Percentiles rank a stretch among this genome's conserved stretches.
phyloP scores from a whole-genome alignment of 2,113 vertebrate species.

The Charina bottae region DNA sequence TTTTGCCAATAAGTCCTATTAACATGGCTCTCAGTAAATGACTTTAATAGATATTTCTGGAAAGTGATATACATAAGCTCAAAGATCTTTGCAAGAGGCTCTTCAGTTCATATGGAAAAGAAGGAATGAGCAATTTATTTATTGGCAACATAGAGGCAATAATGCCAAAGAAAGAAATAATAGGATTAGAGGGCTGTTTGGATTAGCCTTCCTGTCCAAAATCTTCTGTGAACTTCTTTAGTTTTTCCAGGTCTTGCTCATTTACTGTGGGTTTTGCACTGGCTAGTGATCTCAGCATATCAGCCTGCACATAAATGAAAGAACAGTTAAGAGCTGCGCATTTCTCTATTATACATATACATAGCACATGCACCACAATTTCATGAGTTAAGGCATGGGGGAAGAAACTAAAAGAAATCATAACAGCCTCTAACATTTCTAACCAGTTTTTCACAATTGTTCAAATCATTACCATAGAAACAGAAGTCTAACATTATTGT shows the following conservation, averaged over 20 bases:
- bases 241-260: constrained; percentile 91
- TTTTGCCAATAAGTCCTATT: constrained; percentile 53
- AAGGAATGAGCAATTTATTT: constrained; percentile 59
- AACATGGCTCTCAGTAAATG: constrained; percentile 49
- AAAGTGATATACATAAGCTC: constrained; percentile 66
- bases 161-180: constrained; percentile 54
- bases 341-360: not conserved
- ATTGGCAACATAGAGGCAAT: constrained; percentile 67
- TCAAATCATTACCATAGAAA: not conserved
- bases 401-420: not conserved
- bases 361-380: not conserved
- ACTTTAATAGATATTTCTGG: constrained; percentile 67
- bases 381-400: not conserved
- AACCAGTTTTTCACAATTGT: not conserved
- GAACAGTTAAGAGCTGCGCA: not conserved
- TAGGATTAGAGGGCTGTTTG: constrained; percentile 44
- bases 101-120: constrained; percentile 53
- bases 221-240: constrained; percentile 98
- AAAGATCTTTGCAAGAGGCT: constrained; percentile 59
- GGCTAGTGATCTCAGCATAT: constrained; percentile 87
- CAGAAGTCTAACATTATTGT: not conserved
- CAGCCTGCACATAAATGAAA: constrained; percentile 71
- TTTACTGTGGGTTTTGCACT: constrained; percentile 96
- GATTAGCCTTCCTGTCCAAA: constrained; percentile 97
- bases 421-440: not conserved